Evolutionary conservation across 2,113 vertebrate species (phyloP), one percentile per base, ranked within the genome.

Genomic region (Rhadina sibilatrix): DNA sequence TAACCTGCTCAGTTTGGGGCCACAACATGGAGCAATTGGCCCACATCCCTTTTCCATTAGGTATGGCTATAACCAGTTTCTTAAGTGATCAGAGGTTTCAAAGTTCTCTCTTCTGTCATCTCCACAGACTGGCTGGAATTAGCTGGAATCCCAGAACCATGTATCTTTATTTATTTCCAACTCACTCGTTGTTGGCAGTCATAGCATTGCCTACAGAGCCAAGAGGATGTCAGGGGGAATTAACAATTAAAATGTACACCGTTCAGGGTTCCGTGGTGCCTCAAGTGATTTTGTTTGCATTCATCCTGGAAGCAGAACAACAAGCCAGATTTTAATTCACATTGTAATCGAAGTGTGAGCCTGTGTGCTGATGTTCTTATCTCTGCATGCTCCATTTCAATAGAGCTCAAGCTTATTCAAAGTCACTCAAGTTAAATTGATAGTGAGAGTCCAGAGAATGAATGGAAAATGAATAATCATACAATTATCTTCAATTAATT

Each of bases 251-350:
- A 83, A 71, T 5, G 0, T 68, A 81, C 28, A 83, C 38, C 2
- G 0, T 47, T 90, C 69, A 47, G 83, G 68, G 52, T 56, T 94
- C 80, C 4, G 0, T 46, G 40, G 52, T 94, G 52, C 76, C 80
- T 93, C 47, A 12, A 92, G 69, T 89, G 72, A 90, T 89, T 89
- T 78, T 78, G 52, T 89, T 84, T 94, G 31, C 69, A 82, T 87
- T 68, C 77, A 90, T 64, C 21, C 76, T 75, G 52, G 47, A 53
- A 93, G 68, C 3, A 14, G 68, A 94, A 90, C 60, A 82, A 88
- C 50, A 81, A 81, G 52, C 1, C 9, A 10, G 13, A 20, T 75
- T 96, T 87, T 66, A 70, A 84, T 71, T 78, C 85, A 74, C 38
- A 11, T 27, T 54, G 30, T 77, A 66, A 86, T 86, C 87, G 66